Evolutionary conservation across 2,888 invertebrate species (phyloP).

Genomic region (Protophormia terraenovae): DNA sequence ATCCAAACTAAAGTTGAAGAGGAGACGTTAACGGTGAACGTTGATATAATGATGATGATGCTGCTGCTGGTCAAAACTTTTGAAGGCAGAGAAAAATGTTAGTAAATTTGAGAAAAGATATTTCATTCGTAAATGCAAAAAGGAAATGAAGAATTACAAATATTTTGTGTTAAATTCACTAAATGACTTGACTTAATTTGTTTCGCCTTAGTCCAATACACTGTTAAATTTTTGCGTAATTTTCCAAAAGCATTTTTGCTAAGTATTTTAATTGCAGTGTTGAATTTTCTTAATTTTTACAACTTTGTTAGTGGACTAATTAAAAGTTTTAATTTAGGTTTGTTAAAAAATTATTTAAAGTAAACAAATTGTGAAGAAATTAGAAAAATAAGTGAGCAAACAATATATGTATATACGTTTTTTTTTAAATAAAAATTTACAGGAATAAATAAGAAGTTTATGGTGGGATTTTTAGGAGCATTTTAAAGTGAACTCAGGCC

Average conservation of each 20-base stretch:
- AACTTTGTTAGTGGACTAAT: too few species aligned
- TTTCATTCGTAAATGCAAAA: conserved; percentile 27
- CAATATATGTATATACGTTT: too few species aligned
- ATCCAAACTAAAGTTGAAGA: conserved; percentile 5
- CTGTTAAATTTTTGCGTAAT: conserved; percentile 3
- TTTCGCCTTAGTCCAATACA: conserved; percentile 21
- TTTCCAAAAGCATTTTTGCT: background rate
- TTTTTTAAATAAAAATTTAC: too few species aligned
- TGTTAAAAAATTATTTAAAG: too few species aligned
- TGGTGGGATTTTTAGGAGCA: too few species aligned
- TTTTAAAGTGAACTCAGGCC: too few species aligned
- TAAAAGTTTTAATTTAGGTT: too few species aligned
- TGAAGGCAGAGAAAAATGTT: background rate
- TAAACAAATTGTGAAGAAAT: too few species aligned
- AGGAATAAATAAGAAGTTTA: too few species aligned
- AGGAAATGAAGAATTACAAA: conserved; percentile 41
- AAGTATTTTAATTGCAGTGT: background rate
- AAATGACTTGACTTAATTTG: conserved; percentile 44
- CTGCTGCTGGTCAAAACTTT: conserved; percentile 5
- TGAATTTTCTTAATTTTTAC: background rate
- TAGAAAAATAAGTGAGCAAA: too few species aligned
- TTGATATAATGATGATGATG: conserved; percentile 3
- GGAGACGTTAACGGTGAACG: background rate
- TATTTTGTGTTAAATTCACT: conserved; percentile 34
- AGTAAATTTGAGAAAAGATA: conserved; percentile 6